phyloP scores from a whole-genome alignment of 2,888 invertebrate genomes.

The Eilema depressum region DNA sequence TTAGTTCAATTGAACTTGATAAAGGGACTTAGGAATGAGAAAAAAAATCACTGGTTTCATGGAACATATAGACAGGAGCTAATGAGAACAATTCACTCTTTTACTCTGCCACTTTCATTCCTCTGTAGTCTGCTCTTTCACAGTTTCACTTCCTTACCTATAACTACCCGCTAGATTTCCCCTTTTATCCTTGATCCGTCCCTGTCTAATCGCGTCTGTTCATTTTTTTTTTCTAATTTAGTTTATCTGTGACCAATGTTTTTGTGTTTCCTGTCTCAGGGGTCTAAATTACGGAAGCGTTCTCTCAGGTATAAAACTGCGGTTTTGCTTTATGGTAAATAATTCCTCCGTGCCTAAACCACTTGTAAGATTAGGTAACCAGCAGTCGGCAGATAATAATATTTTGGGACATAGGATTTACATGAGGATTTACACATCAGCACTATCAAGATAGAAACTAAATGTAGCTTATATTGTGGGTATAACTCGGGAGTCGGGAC shows the following conservation, averaged over 20 bases:
- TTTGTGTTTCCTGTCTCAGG: conserved; percentile 54
- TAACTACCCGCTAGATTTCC: neutral
- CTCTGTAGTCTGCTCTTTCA: no score
- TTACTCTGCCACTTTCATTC: neutral
- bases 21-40: no score
- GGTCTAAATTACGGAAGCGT: conserved; percentile 8
- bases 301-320: conserved; percentile 19
- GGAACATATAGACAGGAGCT: no score
- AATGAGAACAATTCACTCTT: neutral
- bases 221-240: conserved; percentile 50
- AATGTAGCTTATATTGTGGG: no score
- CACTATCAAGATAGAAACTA: no score
- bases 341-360: neutral
- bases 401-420: no score
- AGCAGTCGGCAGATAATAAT: neutral
- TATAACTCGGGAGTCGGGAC: no score
- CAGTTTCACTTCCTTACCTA: neutral
- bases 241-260: conserved; percentile 49
- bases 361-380: neutral
- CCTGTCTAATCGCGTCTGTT: conserved; percentile 44
- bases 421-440: no score
- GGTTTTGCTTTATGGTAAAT: conserved; percentile 9
- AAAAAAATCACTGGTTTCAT: no score
- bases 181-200: conserved; percentile 31
- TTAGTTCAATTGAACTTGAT: no score